phyloP scores from a whole-genome alignment of 1,140 invertebrate genomes.

The Adelges cooleyi region DNA sequence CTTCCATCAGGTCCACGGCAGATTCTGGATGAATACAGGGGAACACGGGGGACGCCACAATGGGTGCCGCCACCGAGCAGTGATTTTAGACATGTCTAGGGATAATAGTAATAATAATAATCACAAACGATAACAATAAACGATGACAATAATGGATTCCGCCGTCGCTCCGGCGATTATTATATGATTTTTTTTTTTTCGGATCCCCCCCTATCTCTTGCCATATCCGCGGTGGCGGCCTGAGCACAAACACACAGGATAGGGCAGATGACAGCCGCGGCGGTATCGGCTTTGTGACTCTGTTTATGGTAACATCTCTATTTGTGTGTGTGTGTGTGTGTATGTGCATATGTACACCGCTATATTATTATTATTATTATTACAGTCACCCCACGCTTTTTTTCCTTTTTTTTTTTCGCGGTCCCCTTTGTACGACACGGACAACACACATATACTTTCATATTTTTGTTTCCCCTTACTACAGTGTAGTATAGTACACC shows the following conservation, averaged over 20 bases:
- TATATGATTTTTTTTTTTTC: constrained; percentile 4
- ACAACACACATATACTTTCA: no score
- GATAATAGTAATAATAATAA: constrained; percentile 15
- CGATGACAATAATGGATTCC: constrained; percentile 24
- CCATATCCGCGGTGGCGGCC: neutral
- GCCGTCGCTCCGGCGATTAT: constrained; percentile 14
- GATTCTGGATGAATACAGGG: neutral
- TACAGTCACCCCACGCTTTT: neutral
- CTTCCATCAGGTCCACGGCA: neutral
- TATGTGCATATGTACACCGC: no score
- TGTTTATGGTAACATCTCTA: constrained; percentile 27
- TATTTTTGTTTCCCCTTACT: no score
- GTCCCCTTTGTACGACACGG: neutral
- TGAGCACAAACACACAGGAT: neutral
- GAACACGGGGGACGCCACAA: neutral
- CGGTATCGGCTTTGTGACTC: constrained; percentile 24
- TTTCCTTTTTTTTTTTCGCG: no score
- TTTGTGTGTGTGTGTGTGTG: constrained; percentile 13
- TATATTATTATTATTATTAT: no score
- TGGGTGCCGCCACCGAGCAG: neutral
- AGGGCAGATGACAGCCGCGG: constrained; percentile 8
- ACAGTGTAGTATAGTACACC: no score
- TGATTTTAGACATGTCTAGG: constrained; percentile 19
- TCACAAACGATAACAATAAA: constrained; percentile 27
- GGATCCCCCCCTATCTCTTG: neutral